phyloP scores from a whole-genome alignment of 2,113 vertebrate species.

The Synodontis membranacea region DNA sequence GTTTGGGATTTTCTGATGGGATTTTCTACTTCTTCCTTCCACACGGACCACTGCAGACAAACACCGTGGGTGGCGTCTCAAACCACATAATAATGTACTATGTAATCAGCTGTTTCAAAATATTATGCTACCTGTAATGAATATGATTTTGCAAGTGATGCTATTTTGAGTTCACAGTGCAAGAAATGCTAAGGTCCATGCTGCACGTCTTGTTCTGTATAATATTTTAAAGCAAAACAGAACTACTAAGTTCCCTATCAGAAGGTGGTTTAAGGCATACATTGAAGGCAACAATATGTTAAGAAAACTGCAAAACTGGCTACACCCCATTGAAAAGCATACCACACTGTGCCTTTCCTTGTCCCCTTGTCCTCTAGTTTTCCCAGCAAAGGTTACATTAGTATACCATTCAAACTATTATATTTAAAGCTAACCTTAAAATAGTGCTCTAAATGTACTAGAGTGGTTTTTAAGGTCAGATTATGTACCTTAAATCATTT shows the following conservation, averaged over 20 bases:
- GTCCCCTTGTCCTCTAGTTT: neutral
- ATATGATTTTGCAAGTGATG: neutral
- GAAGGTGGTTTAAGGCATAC: neutral
- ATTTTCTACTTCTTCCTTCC: neutral
- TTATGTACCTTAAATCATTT: neutral
- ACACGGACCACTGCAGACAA: neutral
- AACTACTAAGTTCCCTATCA: neutral
- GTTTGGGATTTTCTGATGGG: neutral
- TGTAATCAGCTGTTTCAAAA: neutral
- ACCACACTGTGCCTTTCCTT: neutral
- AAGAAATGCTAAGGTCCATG: neutral
- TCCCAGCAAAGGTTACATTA: neutral
- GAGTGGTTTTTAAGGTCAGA: neutral
- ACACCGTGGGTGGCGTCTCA: neutral
- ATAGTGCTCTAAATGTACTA: neutral
- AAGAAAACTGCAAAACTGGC: neutral
- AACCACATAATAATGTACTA: no score
- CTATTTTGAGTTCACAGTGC: neutral
- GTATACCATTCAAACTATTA: neutral
- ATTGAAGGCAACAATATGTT: neutral
- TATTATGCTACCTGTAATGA: neutral
- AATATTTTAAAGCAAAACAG: neutral
- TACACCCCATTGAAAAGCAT: neutral
- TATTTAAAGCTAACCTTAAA: neutral
- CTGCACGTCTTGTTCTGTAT: neutral